Percentiles rank a stretch among this genome's conserved stretches.
phyloP scores from a whole-genome alignment of 2,797 vertebrate species.

The Linurgus olivaceus region DNA sequence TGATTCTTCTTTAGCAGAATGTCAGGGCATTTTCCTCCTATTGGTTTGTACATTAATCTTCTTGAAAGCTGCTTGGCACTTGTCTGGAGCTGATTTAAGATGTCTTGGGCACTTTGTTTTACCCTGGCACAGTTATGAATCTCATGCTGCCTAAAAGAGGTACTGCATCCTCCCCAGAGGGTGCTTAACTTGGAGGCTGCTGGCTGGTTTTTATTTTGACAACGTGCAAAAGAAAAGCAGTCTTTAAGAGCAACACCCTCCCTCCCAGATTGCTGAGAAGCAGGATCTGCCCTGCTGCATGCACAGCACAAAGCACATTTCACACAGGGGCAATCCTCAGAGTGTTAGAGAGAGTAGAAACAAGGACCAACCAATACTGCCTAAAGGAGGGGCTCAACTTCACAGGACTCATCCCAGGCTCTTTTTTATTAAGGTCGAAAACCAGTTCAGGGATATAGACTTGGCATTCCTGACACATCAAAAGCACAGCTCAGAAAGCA shows the following conservation, averaged over 20 bases:
- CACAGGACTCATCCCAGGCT: not conserved
- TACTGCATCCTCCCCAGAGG: not conserved
- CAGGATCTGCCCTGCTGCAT: not conserved
- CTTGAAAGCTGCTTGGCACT: conserved; percentile 47
- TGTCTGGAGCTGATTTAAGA: conserved; percentile 51
- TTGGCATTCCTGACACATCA: not conserved
- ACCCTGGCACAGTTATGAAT: conserved; percentile 22
- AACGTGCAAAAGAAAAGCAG: not conserved
- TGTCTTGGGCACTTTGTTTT: conserved; percentile 39
- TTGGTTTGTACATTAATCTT: conserved; percentile 55
- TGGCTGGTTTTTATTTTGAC: conserved; percentile 5
- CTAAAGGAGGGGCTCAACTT: not conserved
- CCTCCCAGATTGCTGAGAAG: not conserved
- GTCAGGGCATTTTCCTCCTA: conserved; percentile 40
- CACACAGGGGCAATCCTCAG: not conserved
- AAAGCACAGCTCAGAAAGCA: not conserved
- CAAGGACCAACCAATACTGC: not conserved
- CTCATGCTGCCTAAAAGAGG: conserved; percentile 8
- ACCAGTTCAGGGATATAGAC: not conserved
- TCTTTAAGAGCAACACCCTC: not conserved
- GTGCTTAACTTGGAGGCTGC: not conserved
- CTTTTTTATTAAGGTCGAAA: not conserved
- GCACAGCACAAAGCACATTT: not conserved
- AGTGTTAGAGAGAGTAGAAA: not conserved
- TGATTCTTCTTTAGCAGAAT: not conserved